These are phyloP conservation scores for Aspidoscelis tigris DNA, from an alignment of 2,113 vertebrate genomes.

Conservation along the genomic window DNA sequence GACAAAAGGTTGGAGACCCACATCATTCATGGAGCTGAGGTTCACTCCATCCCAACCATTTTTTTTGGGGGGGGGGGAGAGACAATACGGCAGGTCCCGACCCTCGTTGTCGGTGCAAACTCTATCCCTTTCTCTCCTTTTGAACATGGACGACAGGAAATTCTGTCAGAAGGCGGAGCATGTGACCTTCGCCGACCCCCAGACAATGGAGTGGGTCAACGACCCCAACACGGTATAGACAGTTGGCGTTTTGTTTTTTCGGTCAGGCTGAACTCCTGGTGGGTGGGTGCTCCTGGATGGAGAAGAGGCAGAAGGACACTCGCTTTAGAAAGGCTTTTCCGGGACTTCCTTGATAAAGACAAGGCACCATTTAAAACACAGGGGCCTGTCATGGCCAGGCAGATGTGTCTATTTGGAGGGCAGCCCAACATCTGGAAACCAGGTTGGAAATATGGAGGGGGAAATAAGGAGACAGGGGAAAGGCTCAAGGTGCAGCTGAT, in stretches of 20 bases:
- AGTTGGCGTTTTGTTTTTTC: conserved; percentile 22
- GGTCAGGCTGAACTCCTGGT: conserved; percentile 8
- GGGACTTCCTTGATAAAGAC: conserved; percentile 19
- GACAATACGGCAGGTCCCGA: conserved; percentile 16
- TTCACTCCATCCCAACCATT: neutral
- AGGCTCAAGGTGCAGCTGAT: neutral
- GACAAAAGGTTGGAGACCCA: conserved; percentile 17
- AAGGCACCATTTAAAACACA: neutral
- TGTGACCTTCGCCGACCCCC: neutral
- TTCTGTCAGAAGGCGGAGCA: conserved; percentile 37
- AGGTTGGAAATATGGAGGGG: neutral
- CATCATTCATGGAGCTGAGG: neutral
- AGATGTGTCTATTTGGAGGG: neutral
- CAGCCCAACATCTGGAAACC: conserved; percentile 27
- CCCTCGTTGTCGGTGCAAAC: conserved; percentile 6
- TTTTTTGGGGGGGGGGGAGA: neutral
- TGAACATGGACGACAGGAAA: conserved; percentile 7
- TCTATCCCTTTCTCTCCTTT: conserved; percentile 19
- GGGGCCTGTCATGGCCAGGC: neutral
- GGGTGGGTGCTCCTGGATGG: neutral
- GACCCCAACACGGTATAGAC: conserved; percentile 5
- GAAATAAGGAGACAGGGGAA: neutral
- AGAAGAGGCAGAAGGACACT: conserved; percentile 19
- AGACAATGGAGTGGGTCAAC: conserved; percentile 28
- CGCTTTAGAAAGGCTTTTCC: neutral